Base-by-base conservation (phyloP, 1,140 invertebrate species). In the Aphelinus atriplicis region DNA sequence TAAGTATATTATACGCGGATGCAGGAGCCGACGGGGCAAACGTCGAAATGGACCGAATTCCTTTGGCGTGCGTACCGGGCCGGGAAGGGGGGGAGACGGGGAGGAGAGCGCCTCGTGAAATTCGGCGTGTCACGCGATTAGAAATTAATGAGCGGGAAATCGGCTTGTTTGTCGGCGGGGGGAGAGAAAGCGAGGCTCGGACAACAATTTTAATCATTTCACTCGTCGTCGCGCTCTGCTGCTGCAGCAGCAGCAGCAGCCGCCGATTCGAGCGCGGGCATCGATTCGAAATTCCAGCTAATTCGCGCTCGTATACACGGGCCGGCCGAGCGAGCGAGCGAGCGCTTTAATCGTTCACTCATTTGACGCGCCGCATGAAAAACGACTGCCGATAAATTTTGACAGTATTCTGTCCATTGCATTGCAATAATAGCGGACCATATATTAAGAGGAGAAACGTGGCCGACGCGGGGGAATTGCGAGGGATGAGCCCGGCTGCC, bases 371-470 rank as follows among this genome's bases (percentile, higher is more conserved):
- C 80, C 81, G 82, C 81, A 85, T 87, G 87, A 88, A 88, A 87
- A 88, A 88, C 84, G 87, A 83, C 82, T 81, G 81, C 86, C 87
- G 86, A 88, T 88, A 88, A 88, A 88, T 88, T 88, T 88, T 87
- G 86, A 88, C 87, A 87, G 85, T 87, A 88, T 88, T 88, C 87
- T 87, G 86, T 88, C 87, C 84, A 87, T 87, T 88, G 86, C 86
- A 87, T 87, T 85, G 87, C 87, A 88, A 88, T 88, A 88, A 88
- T 88, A 87, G 84, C 82, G 85, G 82, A 86, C 85, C 86, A 87
- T 88, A 88, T 88, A 88, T 87, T 88, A 88, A 84, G 83, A 81
- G 85, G 78, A 45, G 61, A 64, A 51, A 72, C 61, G n/a, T 78
- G 75, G 78, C 76, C 63, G 76, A 67, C 66, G 75, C 73, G 78